These are phyloP conservation scores for Cynopterus sphinx DNA, from an alignment of 2,797 vertebrate species.

Conservation along the genomic window DNA sequence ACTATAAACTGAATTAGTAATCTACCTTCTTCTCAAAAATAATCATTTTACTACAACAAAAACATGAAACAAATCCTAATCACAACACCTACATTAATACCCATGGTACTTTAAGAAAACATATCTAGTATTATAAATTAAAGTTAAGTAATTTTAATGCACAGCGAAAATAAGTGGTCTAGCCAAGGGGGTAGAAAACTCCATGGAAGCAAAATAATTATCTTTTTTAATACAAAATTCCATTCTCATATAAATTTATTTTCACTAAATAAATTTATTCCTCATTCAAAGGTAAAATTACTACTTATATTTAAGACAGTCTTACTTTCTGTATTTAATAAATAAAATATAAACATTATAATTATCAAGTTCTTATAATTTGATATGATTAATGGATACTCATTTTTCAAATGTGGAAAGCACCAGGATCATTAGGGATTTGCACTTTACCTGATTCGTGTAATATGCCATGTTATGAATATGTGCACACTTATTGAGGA, in stretches of 20 bases:
- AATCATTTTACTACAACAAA: slow-evolving; percentile 51
- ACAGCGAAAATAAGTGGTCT: slow-evolving; percentile 70
- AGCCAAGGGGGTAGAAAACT: slow-evolving; percentile 76
- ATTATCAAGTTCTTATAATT: slow-evolving; percentile 78
- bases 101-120: slow-evolving; percentile 59
- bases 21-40: slow-evolving; percentile 49
- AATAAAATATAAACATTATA: slow-evolving; percentile 84
- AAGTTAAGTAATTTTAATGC: slow-evolving; percentile 41
- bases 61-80: slow-evolving; percentile 63
- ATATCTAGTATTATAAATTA: slow-evolving; percentile 58
- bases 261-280: slow-evolving; percentile 83
- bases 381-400: slow-evolving; percentile 74
- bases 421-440: slow-evolving; percentile 78
- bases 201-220: slow-evolving; percentile 78
- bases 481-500: slow-evolving; percentile 47
- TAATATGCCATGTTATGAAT: slow-evolving; percentile 57
- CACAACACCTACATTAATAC: slow-evolving; percentile 35
- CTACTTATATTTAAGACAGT: slow-evolving; percentile 73
- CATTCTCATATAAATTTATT: slow-evolving; percentile 83
- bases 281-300: slow-evolving; percentile 58
- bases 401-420: slow-evolving; percentile 75
- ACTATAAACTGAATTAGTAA: slow-evolving; percentile 36
- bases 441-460: slow-evolving; percentile 78
- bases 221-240: slow-evolving; percentile 85
- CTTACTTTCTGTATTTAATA: slow-evolving; percentile 77